Base-by-base conservation (phyloP, 1,140 invertebrate species). In the Drosophila virilis region DNA sequence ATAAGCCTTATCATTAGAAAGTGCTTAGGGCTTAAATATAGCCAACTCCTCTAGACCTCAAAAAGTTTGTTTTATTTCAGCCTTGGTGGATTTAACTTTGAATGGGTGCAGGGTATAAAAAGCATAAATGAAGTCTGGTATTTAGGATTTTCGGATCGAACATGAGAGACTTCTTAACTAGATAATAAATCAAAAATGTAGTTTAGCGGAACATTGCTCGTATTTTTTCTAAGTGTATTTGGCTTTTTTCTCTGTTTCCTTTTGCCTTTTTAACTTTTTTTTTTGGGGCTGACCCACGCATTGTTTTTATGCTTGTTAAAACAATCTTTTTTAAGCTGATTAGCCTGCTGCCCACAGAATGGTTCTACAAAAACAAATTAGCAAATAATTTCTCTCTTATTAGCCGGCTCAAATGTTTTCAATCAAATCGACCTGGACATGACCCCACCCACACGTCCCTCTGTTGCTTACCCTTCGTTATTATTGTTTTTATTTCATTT, bases 371-470 rank as follows among this genome's bases (percentile, higher is more conserved):
- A 88, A 82, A 69, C 66, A 88, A 86, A 86, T 86, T 83, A 83
- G 78, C 65, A 88, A 86, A 88, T 82, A 88, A 86, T 86, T 82
- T 65, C 46, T 45, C 66, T 74, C 69, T 79, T 88, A 86, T 86
- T 81, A 86, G 82, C 75, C 51, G 38, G 48, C 38, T 58, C 74
- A 69, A 60, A 79, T 82, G 79, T 61, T 88, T 81, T 74, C 54
- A 74, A 83, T 86, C 76, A 83, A 28, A 28, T 28, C 22, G 22
- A 28, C 22, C 22, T 28, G 22, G 22, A 28, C 38, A 40, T 0
- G 38, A 40, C 22, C 22, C 22, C 22, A 5, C 4, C 13, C 8
- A 8, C 12, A 12, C 4, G 10, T 54, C 52, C 40, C 45, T 40
- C 40, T 32, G 40, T 43, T 35, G 81, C 73, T 81, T 76, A 38